Evolutionary conservation across 2,113 vertebrate genomes (phyloP), one percentile per base, ranked within the genome.

Genomic region (Pimephales promelas): DNA sequence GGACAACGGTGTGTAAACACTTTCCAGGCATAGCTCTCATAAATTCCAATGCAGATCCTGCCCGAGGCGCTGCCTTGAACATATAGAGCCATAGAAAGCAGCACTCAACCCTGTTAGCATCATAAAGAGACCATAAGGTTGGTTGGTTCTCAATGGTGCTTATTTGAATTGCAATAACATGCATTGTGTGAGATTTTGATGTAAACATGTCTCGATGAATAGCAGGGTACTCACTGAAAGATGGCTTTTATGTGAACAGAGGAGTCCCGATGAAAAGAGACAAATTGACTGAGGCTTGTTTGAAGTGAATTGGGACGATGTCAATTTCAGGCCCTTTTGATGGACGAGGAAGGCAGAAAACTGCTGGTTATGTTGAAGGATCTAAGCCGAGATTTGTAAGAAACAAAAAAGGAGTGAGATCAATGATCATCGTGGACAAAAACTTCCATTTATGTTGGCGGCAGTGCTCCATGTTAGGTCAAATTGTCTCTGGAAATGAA

Each of bases 141-240:
- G 71, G 68, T 49, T 87, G 70, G 31, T 75, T 66, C 70, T 88
- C 52, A 75, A 74, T 43, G 73, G 45, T 83, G 86, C 84, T 89
- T 84, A 85, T 90, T 91, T 89, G 68, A 93, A 93, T 87, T 72
- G 0, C 2, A 85, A 85, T 84, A 77, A 89, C 85, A 56, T 83
- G 72, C 72, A 90, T 90, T 92, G 89, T 92, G 75, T 87, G 91
- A 91, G 88, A 92, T 93, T 92, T 93, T 89, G 92, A 90, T 95
- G 91, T 92, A 92, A 95, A 95, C 91, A 91, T 62, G 79, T 88
- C 79, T 86, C 54, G 31, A 73, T 66, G 87, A 92, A 92, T 93
- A 93, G 91, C 87, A 83, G 79, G 85, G 20, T 52, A 86, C 89
- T 88, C 70, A 84, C 71, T 86, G 86, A 93, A 91, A 94, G 92